Percentiles rank a stretch among this genome's conserved stretches.
These are phyloP conservation scores for Epiblema foenella DNA, from an alignment of 2,888 invertebrate species.

Conservation along the genomic window DNA sequence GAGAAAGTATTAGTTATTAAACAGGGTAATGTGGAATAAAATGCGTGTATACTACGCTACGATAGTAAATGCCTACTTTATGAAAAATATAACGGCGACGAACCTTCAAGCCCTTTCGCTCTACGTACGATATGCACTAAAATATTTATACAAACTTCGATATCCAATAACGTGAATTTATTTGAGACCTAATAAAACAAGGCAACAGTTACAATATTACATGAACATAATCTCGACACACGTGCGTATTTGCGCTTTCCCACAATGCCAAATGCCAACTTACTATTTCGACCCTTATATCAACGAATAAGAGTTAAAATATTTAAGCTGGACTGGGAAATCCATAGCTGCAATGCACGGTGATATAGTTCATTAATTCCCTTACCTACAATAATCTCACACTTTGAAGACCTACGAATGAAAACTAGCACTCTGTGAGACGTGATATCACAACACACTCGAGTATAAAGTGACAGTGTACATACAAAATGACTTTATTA, in stretches of 20 bases:
- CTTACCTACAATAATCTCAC: slow-evolving; percentile 66
- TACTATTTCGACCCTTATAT: slow-evolving; percentile 18
- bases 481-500: slow-evolving; percentile 31
- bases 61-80: slow-evolving; percentile 47
- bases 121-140: slow-evolving; percentile 60
- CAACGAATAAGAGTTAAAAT: slow-evolving; percentile 21
- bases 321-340: slow-evolving; percentile 2
- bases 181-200: slow-evolving; percentile 66
- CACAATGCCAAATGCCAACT: neutral
- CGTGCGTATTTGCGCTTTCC: slow-evolving; percentile 1
- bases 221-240: slow-evolving; percentile 42
- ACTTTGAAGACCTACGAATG: slow-evolving; percentile 50
- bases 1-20: slow-evolving; percentile 42
- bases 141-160: slow-evolving; percentile 49
- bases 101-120: slow-evolving; percentile 60
- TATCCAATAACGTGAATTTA: slow-evolving; percentile 57
- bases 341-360: slow-evolving; percentile 12
- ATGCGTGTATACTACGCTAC: slow-evolving; percentile 48
- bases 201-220: slow-evolving; percentile 66
- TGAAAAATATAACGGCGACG: slow-evolving; percentile 60
- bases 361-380: slow-evolving; percentile 51
- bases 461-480: slow-evolving; percentile 41
- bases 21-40: slow-evolving; percentile 42
- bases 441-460: slow-evolving; percentile 50
- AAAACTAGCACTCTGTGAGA: slow-evolving; percentile 46